Base-by-base conservation (phyloP, 2,113 vertebrate genomes). In the Alces alces region DNA sequence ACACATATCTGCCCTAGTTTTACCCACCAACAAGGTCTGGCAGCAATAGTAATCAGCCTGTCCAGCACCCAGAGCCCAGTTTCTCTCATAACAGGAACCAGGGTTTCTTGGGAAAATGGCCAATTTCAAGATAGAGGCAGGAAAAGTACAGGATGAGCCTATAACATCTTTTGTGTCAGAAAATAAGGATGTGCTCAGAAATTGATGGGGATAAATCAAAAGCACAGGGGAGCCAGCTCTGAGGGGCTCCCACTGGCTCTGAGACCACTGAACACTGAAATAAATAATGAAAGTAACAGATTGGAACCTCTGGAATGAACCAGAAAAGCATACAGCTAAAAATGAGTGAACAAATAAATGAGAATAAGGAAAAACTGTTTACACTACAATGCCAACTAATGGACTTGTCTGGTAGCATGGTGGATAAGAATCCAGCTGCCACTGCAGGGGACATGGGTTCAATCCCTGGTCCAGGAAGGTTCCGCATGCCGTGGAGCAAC, bases 71-170 rank as follows among this genome's bases (percentile, higher is more conserved):
- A 57, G 50, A 50, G 7, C 70, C 50, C 52, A 27, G 30, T 14
- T 52, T 80, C 19, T 73, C 60, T 14, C 27, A 52, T 47, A n/a
- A 60, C 57, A 82, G 15, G 50, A 92, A 43, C 43, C 58, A 82
- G 43, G 43, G 30, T n/a, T 52, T 73, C 47, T 52, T 28, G 52
- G 90, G 84, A 5, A 92, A 73, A 61, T 13, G 50, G 25, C 58
- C 86, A 66, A 36, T n/a, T 83, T 90, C 43, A 80, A 57, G 70
- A 16, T 16, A 27, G 70, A 58, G 25, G 60, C 52, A 76, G 45
- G 43, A 87, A 87, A 79, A 86, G 66, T 25, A 87, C 43, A 78
- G 50, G 83, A 95, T 57, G 28, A 82, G 33, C 14, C 39, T 36
- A 23, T 16, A 86, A 57, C 28, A 47, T 83, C 93, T 70, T 78